Evolutionary conservation across 2,797 vertebrate genomes (phyloP).

Genomic region (Poecilia gillii): DNA sequence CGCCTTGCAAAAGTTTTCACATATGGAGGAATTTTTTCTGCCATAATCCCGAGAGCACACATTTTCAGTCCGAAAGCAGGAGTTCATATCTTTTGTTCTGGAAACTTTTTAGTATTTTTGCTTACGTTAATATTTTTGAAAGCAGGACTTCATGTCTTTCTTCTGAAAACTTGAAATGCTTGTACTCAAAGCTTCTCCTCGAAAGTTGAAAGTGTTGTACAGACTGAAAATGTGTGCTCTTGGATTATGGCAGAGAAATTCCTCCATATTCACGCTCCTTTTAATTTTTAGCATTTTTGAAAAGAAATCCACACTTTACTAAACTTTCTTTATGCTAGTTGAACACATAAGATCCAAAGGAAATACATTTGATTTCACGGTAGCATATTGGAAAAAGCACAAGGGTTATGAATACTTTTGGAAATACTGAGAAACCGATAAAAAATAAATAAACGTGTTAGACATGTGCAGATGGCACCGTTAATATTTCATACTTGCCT

Average conservation of each 20-base stretch:
- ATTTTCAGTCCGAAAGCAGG: too few relatives aligned
- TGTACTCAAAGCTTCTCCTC: too few relatives aligned
- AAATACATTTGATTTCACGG: background rate
- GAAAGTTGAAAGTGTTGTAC: too few relatives aligned
- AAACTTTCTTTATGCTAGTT: background rate
- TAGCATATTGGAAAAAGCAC: background rate
- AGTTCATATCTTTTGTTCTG: too few relatives aligned
- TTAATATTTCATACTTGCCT: conserved; percentile 78
- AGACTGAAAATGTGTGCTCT: too few relatives aligned
- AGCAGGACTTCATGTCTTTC: too few relatives aligned
- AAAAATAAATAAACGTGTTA: background rate
- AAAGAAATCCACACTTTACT: background rate
- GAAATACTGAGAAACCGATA: background rate
- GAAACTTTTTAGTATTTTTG: too few relatives aligned
- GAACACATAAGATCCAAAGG: background rate
- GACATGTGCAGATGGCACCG: background rate
- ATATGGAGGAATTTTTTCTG: too few relatives aligned
- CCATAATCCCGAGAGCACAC: too few relatives aligned
- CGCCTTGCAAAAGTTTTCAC: background rate
- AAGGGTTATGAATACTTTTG: background rate
- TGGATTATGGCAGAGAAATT: too few relatives aligned
- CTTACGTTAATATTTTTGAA: too few relatives aligned
- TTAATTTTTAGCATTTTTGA: background rate
- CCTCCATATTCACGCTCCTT: background rate
- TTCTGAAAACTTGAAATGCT: too few relatives aligned